These are phyloP conservation scores for Rhysida immarginata DNA, from an alignment of 1,140 invertebrate species.

Conservation along the genomic window DNA sequence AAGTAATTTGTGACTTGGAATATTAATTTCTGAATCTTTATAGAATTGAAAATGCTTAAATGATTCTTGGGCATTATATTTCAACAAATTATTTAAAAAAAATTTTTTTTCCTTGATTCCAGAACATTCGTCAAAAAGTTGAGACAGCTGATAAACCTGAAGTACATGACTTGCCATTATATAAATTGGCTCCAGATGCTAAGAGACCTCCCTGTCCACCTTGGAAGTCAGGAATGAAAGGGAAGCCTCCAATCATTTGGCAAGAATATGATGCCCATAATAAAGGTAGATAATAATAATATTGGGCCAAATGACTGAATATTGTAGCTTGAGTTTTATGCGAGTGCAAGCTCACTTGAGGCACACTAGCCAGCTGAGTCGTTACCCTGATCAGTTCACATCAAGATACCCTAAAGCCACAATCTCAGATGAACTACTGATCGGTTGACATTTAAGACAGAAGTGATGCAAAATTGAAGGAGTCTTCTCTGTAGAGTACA, in stretches of 20 bases:
- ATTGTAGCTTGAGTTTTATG: background rate
- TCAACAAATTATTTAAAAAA: no score
- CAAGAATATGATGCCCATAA: slow-evolving; percentile 2
- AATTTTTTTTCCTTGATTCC: background rate
- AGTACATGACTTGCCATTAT: background rate
- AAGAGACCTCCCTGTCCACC: background rate
- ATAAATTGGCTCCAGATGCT: background rate
- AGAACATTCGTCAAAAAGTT: slow-evolving; percentile 3
- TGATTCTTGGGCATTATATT: no score
- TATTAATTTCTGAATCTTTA: no score
- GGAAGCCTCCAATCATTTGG: background rate
- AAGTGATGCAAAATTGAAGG: no score
- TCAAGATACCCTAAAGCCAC: no score
- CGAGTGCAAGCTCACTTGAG: no score
- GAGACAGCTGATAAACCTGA: background rate
- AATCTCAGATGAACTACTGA: no score
- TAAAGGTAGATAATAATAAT: background rate
- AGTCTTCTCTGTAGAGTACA: no score
- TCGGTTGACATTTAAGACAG: no score
- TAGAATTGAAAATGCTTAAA: no score
- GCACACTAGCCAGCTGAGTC: no score
- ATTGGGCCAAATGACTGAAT: background rate
- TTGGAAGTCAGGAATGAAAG: background rate
- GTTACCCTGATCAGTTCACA: no score
- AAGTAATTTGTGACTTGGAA: background rate